These are phyloP conservation scores for Psilanteris sp. DNA, from an alignment of 1,140 invertebrate species.

Conservation along the genomic window DNA sequence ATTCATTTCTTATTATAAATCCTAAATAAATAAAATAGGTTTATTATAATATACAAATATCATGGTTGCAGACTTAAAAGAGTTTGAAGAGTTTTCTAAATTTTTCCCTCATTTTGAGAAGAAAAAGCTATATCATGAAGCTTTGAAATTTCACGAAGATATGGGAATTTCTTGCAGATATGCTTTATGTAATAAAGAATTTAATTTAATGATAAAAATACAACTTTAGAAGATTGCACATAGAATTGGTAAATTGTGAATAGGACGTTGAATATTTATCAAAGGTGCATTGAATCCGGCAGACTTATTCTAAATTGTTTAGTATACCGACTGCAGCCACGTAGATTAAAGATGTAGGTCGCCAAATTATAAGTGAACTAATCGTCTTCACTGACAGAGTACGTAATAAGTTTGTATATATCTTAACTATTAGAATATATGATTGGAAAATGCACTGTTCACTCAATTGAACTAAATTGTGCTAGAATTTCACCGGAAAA, in stretches of 20 bases:
- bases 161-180: slow-evolving; percentile 88
- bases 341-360: slow-evolving; percentile 93
- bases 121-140: slow-evolving; percentile 89
- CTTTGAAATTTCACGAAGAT: slow-evolving; percentile 88
- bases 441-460: slow-evolving; percentile 11
- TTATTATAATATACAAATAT: too few species aligned
- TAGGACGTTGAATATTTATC: slow-evolving; percentile 96
- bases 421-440: slow-evolving; percentile 16
- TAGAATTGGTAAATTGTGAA: slow-evolving; percentile 91
- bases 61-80: slow-evolving; percentile 93
- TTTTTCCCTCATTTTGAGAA: slow-evolving; percentile 87
- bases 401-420: slow-evolving; percentile 53
- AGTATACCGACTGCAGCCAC: slow-evolving; percentile 83
- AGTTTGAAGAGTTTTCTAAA: slow-evolving; percentile 92
- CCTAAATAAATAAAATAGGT: too few species aligned
- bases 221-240: slow-evolving; percentile 86
- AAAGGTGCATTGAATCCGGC: slow-evolving; percentile 93
- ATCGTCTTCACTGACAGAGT: slow-evolving; percentile 93
- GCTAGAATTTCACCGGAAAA: background rate
- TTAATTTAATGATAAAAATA: too few species aligned
- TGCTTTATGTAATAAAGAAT: too few species aligned
- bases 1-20: too few species aligned
- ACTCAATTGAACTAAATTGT: slow-evolving; percentile 14
- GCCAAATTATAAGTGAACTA: slow-evolving; percentile 92
- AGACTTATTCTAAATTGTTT: slow-evolving; percentile 91